Percentiles rank a stretch among this genome's conserved stretches.
Evolutionary conservation across 2,888 invertebrate species (phyloP).

Genomic region (Microchrysa polita): DNA sequence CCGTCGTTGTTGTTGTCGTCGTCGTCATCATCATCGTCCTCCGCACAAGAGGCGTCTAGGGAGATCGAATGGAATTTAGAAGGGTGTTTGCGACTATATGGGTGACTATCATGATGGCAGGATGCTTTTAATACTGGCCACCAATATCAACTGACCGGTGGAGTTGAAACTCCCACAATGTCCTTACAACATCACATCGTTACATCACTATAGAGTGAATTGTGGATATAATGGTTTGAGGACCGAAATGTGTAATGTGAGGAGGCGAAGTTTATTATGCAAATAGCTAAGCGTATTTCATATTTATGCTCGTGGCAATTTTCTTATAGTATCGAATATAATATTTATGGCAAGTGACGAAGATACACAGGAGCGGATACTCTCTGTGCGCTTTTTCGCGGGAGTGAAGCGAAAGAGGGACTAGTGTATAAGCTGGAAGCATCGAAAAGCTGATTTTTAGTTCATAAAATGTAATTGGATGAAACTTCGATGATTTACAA

Average conservation of each 20-base stretch:
- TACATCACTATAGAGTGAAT: conserved; percentile 9
- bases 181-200: conserved; percentile 6
- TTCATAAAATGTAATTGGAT: conserved; percentile 51
- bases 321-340: conserved; percentile 51
- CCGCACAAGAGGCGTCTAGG: background rate
- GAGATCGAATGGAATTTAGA: conserved; percentile 1
- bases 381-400: too few species aligned
- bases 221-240: background rate
- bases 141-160: conserved; percentile 13
- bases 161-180: conserved; percentile 15
- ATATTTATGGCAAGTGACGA: conserved; percentile 48
- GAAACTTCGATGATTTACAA: conserved; percentile 51
- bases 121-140: conserved; percentile 25
- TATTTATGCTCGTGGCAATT: conserved; percentile 51
- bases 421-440: background rate
- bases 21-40: too few species aligned
- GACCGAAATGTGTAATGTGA: conserved; percentile 27
- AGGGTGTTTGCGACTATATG: background rate
- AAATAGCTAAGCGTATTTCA: conserved; percentile 50
- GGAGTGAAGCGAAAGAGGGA: conserved; percentile 13
- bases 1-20: too few species aligned
- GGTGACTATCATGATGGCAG: background rate
- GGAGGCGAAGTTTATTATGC: conserved; percentile 50
- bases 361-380: conserved; percentile 17
- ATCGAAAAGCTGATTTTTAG: conserved; percentile 47